Conservation (phyloP, 2,113 vertebrate species). For the Pseudonaja textilis region DNA sequence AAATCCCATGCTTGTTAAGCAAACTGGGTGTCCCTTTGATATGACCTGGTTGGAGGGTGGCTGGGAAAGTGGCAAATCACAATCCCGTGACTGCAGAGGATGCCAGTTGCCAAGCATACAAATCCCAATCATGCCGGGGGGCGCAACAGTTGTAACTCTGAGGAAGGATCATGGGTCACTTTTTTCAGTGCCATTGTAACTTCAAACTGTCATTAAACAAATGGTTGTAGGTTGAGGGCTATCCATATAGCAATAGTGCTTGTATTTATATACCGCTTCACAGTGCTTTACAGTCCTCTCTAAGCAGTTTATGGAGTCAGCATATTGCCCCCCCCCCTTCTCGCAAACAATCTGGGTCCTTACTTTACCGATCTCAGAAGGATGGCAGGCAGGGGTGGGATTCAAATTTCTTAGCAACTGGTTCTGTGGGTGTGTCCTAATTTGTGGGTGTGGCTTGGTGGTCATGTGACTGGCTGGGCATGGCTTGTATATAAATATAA, state of each 20-base stretch:
- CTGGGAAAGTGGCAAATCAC: too few relatives aligned
- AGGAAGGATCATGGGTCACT: not conserved
- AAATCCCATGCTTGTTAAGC: not conserved
- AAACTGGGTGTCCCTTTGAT: not conserved
- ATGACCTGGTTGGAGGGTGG: not conserved
- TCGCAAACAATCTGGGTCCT: not conserved
- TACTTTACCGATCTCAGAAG: not conserved
- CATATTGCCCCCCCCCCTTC: not conserved
- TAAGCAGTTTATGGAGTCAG: not conserved
- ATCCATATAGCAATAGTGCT: too few relatives aligned
- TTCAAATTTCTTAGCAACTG: too few relatives aligned
- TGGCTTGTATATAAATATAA: too few relatives aligned
- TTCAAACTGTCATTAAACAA: too few relatives aligned
- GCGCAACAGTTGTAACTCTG: not conserved
- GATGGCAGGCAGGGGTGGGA: not conserved
- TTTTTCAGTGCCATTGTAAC: too few relatives aligned
- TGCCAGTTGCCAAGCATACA: not conserved
- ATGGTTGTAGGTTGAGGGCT: too few relatives aligned
- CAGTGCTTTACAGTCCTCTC: not conserved
- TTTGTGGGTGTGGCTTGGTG: too few relatives aligned
- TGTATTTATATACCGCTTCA: too few relatives aligned
- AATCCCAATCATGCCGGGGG: not conserved
- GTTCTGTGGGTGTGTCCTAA: too few relatives aligned
- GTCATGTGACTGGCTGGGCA: too few relatives aligned
- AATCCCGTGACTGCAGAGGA: too few relatives aligned